phyloP scores from a whole-genome alignment of 2,113 vertebrate genomes.

The Sorex araneus region DNA sequence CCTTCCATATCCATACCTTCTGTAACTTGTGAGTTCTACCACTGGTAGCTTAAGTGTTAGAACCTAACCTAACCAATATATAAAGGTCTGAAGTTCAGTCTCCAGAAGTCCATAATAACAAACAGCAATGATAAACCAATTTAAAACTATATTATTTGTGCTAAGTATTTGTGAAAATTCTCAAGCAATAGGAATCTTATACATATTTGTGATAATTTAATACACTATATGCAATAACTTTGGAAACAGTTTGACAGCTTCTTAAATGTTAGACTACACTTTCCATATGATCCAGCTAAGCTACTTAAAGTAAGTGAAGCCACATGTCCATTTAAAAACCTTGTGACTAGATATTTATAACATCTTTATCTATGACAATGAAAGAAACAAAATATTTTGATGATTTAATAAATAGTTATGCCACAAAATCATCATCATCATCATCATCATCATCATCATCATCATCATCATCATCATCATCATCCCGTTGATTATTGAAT shows the following conservation, averaged over 20 bases:
- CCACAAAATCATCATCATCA: too few relatives aligned
- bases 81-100: neutral
- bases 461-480: too few relatives aligned
- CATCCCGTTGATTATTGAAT: too few relatives aligned
- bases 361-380: neutral
- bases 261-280: neutral
- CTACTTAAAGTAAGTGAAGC: neutral
- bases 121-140: too few relatives aligned
- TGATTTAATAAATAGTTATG: neutral
- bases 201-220: neutral
- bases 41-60: too few relatives aligned
- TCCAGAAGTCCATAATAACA: neutral
- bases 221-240: neutral
- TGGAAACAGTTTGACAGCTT: neutral
- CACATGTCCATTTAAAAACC: neutral
- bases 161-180: neutral
- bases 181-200: neutral
- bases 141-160: neutral
- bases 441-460: too few relatives aligned
- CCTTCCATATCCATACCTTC: conserved; percentile 76
- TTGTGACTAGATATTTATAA: neutral
- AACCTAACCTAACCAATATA: neutral
- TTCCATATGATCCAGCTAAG: neutral
- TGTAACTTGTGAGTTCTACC: conserved; percentile 65
- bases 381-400: neutral